Conservation (phyloP, 2,888 invertebrate genomes). For the Aphodius granarius region DNA sequence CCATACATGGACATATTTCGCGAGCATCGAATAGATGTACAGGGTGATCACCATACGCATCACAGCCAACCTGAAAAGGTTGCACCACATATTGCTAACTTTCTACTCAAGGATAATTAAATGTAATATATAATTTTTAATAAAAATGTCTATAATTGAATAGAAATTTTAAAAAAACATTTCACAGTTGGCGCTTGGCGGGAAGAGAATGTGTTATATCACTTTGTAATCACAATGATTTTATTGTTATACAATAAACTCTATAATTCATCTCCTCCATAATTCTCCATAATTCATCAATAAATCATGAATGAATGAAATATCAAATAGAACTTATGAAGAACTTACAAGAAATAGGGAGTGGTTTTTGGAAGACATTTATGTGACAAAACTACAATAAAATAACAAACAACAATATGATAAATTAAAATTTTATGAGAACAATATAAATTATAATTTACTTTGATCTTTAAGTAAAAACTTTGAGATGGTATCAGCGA, state of each 20-base stretch:
- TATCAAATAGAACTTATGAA: too few species aligned
- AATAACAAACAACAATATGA: not conserved
- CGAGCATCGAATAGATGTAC: conserved; percentile 11
- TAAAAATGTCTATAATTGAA: not conserved
- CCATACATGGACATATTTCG: conserved; percentile 5
- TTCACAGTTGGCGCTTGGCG: too few species aligned
- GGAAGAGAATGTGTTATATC: too few species aligned
- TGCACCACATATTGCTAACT: conserved; percentile 11
- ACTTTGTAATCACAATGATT: too few species aligned
- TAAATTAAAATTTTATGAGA: not conserved
- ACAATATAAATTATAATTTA: conserved; percentile 9
- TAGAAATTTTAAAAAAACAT: too few species aligned
- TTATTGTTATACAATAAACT: too few species aligned
- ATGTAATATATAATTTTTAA: not conserved
- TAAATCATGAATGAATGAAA: too few species aligned
- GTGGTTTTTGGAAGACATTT: too few species aligned
- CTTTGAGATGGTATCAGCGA: conserved; percentile 7
- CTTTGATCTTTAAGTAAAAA: conserved; percentile 9
- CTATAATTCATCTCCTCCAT: too few species aligned
- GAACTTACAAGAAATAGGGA: too few species aligned
- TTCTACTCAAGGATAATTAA: conserved; percentile 5
- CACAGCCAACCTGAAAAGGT: conserved; percentile 19
- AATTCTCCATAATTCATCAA: too few species aligned
- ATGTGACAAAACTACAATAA: too few species aligned
- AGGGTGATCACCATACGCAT: conserved; percentile 21